Conservation (phyloP, 2,113 vertebrate species). For the Cyprichromis sp. region DNA sequence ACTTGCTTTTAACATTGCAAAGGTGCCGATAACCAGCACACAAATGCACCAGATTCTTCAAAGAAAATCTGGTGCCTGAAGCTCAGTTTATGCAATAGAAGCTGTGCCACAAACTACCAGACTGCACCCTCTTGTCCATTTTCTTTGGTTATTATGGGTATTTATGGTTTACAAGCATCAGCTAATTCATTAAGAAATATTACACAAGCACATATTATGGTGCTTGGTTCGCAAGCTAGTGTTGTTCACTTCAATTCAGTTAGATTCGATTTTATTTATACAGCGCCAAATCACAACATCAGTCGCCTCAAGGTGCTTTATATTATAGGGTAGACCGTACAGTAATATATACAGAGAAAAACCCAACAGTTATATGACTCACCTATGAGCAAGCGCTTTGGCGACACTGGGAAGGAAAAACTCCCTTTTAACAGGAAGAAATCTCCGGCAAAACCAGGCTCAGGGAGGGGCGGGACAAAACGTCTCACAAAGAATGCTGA, state of each 20-base stretch:
- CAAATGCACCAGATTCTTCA: not conserved
- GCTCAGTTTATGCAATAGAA: not conserved
- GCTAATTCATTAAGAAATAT: not conserved
- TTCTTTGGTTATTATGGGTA: not conserved
- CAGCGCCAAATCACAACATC: not conserved
- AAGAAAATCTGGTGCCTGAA: not conserved
- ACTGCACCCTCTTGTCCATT: not conserved
- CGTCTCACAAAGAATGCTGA: not conserved
- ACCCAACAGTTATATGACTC: not conserved
- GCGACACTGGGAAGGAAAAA: not conserved
- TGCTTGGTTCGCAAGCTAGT: not conserved
- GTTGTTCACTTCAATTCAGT: not conserved
- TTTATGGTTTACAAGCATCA: not conserved
- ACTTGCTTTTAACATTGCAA: not conserved
- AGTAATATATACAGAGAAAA: not conserved
- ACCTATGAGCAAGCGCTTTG: not conserved
- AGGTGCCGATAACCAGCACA: not conserved
- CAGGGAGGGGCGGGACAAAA: not conserved
- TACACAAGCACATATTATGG: rapidly evolving
- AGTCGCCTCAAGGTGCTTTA: not conserved
- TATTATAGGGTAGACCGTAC: not conserved
- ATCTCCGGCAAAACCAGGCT: not conserved
- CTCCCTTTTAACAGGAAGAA: not conserved
- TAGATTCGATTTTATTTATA: not conserved
- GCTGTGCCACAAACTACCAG: not conserved